Percentiles rank a stretch among this genome's conserved stretches.
Evolutionary conservation across 2,797 vertebrate genomes (phyloP).

Genomic region (Brachyrhaphis roseni): DNA sequence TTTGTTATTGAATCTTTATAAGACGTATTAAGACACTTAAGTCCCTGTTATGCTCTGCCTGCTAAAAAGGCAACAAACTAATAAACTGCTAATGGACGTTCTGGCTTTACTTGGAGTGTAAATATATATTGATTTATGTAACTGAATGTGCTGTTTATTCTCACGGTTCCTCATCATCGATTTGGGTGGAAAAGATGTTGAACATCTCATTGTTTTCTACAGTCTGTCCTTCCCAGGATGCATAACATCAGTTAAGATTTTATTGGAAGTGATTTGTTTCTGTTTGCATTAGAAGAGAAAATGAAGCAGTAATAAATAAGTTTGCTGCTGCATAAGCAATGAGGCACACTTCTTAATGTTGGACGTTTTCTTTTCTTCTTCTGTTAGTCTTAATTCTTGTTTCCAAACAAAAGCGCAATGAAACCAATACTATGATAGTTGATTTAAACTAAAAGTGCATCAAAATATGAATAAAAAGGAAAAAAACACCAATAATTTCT

Average conservation of each 20-base stretch:
- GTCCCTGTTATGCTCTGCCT: background rate
- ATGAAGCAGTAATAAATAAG: background rate
- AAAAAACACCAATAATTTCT: background rate
- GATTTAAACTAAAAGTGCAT: background rate
- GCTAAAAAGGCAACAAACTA: constrained; percentile 11
- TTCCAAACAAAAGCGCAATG: background rate
- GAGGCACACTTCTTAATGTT: background rate
- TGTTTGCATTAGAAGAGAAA: background rate
- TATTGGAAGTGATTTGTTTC: background rate
- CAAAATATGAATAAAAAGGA: background rate
- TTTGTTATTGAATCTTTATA: background rate
- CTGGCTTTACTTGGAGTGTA: background rate
- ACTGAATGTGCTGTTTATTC: background rate
- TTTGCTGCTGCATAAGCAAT: background rate
- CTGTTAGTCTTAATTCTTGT: background rate
- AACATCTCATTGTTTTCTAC: background rate
- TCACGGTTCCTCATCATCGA: background rate
- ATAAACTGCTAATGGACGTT: constrained; percentile 13
- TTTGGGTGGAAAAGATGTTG: background rate
- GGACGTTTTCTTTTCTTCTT: background rate
- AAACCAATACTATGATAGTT: background rate
- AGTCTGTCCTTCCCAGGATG: background rate
- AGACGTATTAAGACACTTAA: background rate
- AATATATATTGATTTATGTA: background rate
- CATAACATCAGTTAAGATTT: background rate